Evolutionary conservation across 53 echinoderm and acorn worm species (phyloP).

Genomic region (Temnopleurus reevesii): DNA sequence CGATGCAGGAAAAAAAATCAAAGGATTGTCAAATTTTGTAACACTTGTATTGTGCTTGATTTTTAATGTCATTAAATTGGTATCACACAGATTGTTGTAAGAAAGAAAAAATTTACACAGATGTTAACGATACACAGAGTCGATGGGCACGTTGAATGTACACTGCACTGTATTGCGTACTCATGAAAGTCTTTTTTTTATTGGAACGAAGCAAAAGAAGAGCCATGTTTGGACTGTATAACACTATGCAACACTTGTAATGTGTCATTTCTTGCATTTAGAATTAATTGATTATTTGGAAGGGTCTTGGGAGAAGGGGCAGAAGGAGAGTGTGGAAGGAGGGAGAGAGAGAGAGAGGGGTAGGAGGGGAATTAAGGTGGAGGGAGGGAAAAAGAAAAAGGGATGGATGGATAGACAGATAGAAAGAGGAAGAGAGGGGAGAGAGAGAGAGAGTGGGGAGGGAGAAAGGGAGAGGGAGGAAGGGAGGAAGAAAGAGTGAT

Average conservation of each 20-base stretch:
- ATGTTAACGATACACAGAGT: neutral
- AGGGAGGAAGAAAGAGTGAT: neutral
- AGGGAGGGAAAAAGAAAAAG: conserved; percentile 1
- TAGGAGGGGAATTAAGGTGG: neutral
- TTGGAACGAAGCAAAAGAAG: conserved; percentile 47
- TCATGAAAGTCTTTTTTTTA: conserved; percentile 36
- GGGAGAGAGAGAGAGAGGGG: neutral
- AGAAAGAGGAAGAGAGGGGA: neutral
- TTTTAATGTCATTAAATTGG: neutral
- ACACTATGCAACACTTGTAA: neutral
- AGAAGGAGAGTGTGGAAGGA: no score
- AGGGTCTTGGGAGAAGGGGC: no score
- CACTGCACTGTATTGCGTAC: conserved; percentile 17
- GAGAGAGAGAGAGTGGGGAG: neutral
- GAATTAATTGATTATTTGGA: no score
- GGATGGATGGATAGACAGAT: neutral
- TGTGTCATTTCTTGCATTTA: neutral
- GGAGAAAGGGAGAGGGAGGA: neutral
- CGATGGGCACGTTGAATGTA: neutral
- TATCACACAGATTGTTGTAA: neutral
- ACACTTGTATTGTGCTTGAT: neutral
- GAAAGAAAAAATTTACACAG: neutral
- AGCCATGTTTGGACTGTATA: conserved; percentile 60
- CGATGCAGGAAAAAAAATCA: neutral
- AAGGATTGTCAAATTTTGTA: neutral